A percentile compares a stretch with the other conserved stretches of the same genome.
Evolutionary conservation across 2,797 vertebrate species (phyloP).

Genomic region (Alectoris magna): DNA sequence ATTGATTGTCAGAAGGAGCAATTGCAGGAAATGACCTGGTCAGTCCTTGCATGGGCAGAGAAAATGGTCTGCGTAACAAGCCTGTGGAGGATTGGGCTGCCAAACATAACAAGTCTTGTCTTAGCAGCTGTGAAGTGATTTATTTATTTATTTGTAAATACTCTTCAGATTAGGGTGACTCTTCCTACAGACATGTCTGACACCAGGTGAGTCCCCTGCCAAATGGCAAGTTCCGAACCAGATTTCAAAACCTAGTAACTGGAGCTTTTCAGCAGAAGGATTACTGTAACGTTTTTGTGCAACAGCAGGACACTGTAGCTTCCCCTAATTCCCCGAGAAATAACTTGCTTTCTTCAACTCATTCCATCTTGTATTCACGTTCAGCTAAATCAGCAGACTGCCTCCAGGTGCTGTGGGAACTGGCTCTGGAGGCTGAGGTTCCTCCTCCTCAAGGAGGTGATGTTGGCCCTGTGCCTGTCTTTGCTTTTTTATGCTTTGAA

Average conservation of each 20-base stretch:
- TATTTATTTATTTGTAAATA: neutral
- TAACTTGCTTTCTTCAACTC: neutral
- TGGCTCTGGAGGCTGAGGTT: neutral
- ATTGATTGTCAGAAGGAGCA: constrained; percentile 1
- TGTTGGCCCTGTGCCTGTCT: neutral
- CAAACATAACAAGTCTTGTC: neutral
- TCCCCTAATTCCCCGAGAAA: neutral
- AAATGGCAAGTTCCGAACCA: neutral
- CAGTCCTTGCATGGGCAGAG: neutral
- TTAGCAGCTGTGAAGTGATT: neutral
- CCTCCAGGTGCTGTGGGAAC: neutral
- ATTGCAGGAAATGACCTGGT: neutral
- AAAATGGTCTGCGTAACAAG: neutral
- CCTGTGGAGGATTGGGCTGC: neutral
- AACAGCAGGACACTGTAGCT: neutral
- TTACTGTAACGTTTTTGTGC: neutral
- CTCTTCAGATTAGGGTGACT: neutral
- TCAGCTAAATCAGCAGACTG: neutral
- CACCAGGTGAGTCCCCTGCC: neutral
- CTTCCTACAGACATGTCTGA: neutral
- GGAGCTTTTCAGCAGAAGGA: neutral
- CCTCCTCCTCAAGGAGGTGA: neutral
- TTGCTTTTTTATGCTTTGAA: neutral
- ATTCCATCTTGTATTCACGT: neutral
- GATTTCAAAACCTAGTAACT: neutral